phyloP scores from a whole-genome alignment of 2,797 vertebrate species.

The Paramormyrops hopkinsi region DNA sequence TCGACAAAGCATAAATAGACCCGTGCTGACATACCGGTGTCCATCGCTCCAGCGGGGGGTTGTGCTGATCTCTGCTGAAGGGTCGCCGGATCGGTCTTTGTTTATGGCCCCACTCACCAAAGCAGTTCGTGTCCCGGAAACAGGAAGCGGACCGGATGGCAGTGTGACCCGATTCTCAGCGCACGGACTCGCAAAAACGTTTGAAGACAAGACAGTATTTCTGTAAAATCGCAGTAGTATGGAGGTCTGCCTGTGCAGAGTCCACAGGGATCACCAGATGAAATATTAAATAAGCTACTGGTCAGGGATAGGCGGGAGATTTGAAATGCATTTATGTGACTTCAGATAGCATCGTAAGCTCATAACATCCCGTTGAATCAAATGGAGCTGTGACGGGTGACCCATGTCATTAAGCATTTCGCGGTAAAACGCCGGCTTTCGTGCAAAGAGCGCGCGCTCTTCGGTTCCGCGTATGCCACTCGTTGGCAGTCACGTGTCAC shows the following conservation, averaged over 20 bases:
- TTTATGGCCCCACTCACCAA: slow-evolving; percentile 56
- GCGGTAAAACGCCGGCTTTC: not conserved
- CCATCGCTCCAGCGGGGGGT: slow-evolving; percentile 50
- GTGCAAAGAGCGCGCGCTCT: not conserved
- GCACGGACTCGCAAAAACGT: not conserved
- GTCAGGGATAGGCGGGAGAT: not conserved
- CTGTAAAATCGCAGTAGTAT: not conserved
- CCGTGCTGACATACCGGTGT: slow-evolving; percentile 48
- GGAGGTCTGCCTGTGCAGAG: not conserved
- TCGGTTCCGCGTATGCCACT: not conserved
- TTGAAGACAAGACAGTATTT: too few relatives aligned
- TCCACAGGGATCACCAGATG: not conserved
- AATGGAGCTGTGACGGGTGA: not conserved
- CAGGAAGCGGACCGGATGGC: slow-evolving; percentile 34
- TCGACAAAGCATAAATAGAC: not conserved
- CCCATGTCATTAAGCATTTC: not conserved
- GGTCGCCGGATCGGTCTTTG: slow-evolving; percentile 55
- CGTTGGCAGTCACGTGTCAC: not conserved
- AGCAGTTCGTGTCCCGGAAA: slow-evolving; percentile 41
- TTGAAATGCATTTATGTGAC: not conserved
- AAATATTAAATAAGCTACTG: not conserved
- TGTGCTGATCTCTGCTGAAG: slow-evolving; percentile 34
- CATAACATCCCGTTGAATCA: not conserved
- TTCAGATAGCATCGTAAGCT: not conserved
- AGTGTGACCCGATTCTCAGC: not conserved